Evolutionary conservation across 92 coral and sea anemone species (phyloP), one percentile per base, ranked within the genome.

Genomic region (Virgularia gustaviana): DNA sequence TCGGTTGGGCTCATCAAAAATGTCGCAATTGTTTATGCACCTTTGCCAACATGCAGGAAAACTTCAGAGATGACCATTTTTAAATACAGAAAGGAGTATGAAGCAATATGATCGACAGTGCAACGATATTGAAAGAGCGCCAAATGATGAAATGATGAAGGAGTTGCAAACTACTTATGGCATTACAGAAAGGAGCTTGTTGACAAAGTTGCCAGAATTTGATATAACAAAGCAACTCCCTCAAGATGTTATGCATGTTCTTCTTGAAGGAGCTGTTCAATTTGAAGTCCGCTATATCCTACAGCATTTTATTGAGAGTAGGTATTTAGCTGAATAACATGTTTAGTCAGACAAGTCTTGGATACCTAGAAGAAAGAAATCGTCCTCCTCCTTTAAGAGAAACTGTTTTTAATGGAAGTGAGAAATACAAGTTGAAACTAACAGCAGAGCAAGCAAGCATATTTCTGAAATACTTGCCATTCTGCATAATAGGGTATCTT

Each of bases 201-300:
- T 63, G 49, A 38, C 29, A 49, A 20, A 63, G 28, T 36, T 63
- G 10, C 32, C 70, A 11, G 30, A 20, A 34, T 63, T 63, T 36
- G 70, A 63, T 32, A 63, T 63, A 6, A 36, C 70, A n/a, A 63
- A 63, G 52, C 70, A 63, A 16, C 70, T 63, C 20, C 70, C 70
- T 25, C 70, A 63, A 25, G 70, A 36, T 16, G 6, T 63, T 6
- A 63, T 63, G 70, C 70, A 63, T 20, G 16, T 63, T n/a, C 67
- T 35, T 34, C 49, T 63, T 0, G 70, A 35, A 38, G 70, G 70
- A 1, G 4, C 70, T 36, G 70, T 63, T 2, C 49, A 63, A 35
- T 60, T 11, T n/a, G 70, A 38, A 63, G 49, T 63, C 49, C 70
- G 70, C 49, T 35, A 63, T n/a, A 9, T 63, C 9, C 10, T 63